Evolutionary conservation across 2,113 vertebrate genomes (phyloP).

Genomic region (Tachysurus vachellii): DNA sequence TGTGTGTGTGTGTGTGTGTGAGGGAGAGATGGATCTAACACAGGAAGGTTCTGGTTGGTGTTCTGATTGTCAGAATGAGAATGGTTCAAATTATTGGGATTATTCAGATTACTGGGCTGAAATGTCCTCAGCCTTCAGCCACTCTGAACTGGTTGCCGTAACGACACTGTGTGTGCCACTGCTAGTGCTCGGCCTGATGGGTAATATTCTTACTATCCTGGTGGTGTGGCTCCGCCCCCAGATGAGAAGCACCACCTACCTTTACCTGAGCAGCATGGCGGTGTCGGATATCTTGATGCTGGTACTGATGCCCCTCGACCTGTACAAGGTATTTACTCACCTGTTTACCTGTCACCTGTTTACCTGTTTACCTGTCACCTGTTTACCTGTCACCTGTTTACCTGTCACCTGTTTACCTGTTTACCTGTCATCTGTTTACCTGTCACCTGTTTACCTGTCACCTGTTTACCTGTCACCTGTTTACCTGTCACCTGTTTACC

Average conservation of each 20-base stretch:
- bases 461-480: no score
- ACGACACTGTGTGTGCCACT: conserved; percentile 71
- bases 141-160: conserved; percentile 59
- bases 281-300: conserved; percentile 76
- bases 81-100: neutral
- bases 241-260: conserved; percentile 77
- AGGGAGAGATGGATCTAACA: neutral
- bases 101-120: neutral
- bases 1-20: conserved; percentile 8
- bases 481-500: no score
- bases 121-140: conserved; percentile 37
- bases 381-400: no score
- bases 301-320: conserved; percentile 74
- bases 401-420: neutral
- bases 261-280: conserved; percentile 81
- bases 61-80: conserved; percentile 32
- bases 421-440: neutral
- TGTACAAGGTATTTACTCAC: conserved; percentile 70
- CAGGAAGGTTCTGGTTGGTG: conserved; percentile 36
- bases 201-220: conserved; percentile 76
- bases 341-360: neutral
- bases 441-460: no score
- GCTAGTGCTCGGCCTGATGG: conserved; percentile 71
- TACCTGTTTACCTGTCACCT: neutral
- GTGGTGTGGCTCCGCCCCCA: conserved; percentile 75